Base-by-base conservation (phyloP, 2,888 invertebrate species). In the Conus canariensis region DNA sequence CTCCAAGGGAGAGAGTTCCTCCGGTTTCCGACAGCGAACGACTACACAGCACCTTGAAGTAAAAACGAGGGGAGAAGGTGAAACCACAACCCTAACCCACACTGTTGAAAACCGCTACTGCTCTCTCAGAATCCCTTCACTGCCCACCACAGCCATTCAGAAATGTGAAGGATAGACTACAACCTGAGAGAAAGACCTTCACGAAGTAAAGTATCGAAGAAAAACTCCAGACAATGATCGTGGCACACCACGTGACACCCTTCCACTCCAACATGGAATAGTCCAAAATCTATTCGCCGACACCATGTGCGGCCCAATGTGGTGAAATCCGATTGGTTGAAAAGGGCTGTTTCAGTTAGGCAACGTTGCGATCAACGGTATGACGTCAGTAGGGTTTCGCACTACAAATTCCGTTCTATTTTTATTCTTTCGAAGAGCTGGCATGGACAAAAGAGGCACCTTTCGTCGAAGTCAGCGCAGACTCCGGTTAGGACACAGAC, bases 321-420 rank as follows among this genome's bases (percentile, higher is more conserved):
- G 93, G 92, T 91, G 92, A 64, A 85, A 90, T 91, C 80, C 92
- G 93, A 94, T 94, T 94, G 94, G 94, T 70, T 91, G 92, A 91
- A 90, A 91, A 87, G 67, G 85, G 77, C 86, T 58, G 87, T 91
- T 90, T 90, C 87, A 90, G 91, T 91, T 91, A 90, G 90, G 90
- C 90, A 92, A 91, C 90, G 90, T 91, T 91, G 89, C 90, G 60
- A 77, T 85, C 87, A 64, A 85, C 85, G 88, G 59, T 74, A 74
- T 92, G 93, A 93, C 93, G 93, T 93, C 93, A 92, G 90, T 89
- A 80, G 87, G 90, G 90, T 90, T 90, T 90, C 90, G 88, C 92
- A 90, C 91, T 92, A 91, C 90, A 91, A 90, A 90, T 91, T 91
- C 88, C 90, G 88, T 85, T 85, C 90, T 91, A 91, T 91, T 91